Conservation (phyloP, 2,113 vertebrate genomes). For the Verasper variegatus region DNA sequence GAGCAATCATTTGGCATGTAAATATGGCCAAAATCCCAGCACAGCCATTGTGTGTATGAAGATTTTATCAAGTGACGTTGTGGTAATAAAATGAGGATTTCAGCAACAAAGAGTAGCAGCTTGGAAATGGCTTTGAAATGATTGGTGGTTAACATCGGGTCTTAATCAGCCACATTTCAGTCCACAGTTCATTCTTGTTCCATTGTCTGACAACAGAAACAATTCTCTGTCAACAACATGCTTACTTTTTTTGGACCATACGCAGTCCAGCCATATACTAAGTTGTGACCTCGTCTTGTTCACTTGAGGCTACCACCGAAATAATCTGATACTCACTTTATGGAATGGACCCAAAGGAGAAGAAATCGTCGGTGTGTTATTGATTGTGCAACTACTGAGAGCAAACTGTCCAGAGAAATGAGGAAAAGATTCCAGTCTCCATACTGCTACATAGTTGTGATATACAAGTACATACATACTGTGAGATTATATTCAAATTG, state of each 20-base stretch:
- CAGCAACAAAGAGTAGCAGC: not conserved
- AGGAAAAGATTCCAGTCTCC: slow-evolving; percentile 21
- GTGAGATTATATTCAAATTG: not conserved
- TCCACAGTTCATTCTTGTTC: not conserved
- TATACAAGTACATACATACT: slow-evolving; percentile 6
- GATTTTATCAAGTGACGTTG: not conserved
- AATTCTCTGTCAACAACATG: not conserved
- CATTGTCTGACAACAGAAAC: not conserved
- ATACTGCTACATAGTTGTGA: slow-evolving; percentile 17
- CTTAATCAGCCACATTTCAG: not conserved
- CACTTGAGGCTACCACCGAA: slow-evolving; percentile 48
- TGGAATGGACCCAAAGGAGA: slow-evolving; percentile 49
- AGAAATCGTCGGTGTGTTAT: slow-evolving; percentile 54
- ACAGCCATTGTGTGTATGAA: too few relatives aligned
- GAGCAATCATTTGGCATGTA: not conserved
- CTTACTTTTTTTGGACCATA: not conserved
- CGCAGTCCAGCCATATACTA: not conserved
- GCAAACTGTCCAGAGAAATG: slow-evolving; percentile 26
- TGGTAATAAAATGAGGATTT: not conserved
- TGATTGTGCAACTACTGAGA: slow-evolving; percentile 52
- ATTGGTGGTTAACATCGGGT: not conserved
- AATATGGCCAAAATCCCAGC: not conserved
- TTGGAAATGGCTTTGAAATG: not conserved
- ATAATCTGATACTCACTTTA: slow-evolving; percentile 52
- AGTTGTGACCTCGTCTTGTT: slow-evolving; percentile 14